phyloP scores from a whole-genome alignment of 2,113 vertebrate genomes.

The Pseudopipra pipra region DNA sequence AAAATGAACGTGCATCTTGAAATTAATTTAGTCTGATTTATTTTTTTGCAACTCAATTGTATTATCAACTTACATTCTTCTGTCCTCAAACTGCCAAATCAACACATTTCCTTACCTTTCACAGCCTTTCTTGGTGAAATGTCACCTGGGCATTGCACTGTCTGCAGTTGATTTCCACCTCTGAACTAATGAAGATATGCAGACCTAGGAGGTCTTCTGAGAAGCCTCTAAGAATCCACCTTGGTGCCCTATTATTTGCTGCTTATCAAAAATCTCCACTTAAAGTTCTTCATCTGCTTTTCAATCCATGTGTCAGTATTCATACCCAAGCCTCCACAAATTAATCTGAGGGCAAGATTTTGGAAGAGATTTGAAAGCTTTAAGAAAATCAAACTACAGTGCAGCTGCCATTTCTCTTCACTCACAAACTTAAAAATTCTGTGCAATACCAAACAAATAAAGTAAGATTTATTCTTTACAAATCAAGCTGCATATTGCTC shows the following conservation, averaged over 20 bases:
- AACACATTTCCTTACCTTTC: background rate
- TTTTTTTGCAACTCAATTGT: background rate
- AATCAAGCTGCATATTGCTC: slow-evolving; percentile 26
- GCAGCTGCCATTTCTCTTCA: background rate
- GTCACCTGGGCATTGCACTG: background rate
- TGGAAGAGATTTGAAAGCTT: slow-evolving; percentile 24
- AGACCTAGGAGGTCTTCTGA: background rate
- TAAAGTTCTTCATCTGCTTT: background rate
- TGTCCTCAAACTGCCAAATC: background rate
- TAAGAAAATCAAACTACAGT: background rate
- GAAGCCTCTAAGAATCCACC: background rate
- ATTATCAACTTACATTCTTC: background rate
- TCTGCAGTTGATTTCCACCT: background rate
- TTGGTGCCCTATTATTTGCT: background rate
- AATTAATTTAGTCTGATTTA: background rate
- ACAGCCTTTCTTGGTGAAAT: background rate
- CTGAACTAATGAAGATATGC: background rate
- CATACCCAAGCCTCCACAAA: background rate
- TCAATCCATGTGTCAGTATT: slow-evolving; percentile 5
- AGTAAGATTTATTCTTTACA: slow-evolving; percentile 17
- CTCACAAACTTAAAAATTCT: slow-evolving; percentile 1
- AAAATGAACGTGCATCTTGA: background rate
- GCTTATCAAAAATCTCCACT: slow-evolving; percentile 5
- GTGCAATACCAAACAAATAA: background rate
- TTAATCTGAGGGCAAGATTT: slow-evolving; percentile 34